Evolutionary conservation across 2,888 invertebrate genomes (phyloP).

Genomic region (Xestobium rufovillosum): DNA sequence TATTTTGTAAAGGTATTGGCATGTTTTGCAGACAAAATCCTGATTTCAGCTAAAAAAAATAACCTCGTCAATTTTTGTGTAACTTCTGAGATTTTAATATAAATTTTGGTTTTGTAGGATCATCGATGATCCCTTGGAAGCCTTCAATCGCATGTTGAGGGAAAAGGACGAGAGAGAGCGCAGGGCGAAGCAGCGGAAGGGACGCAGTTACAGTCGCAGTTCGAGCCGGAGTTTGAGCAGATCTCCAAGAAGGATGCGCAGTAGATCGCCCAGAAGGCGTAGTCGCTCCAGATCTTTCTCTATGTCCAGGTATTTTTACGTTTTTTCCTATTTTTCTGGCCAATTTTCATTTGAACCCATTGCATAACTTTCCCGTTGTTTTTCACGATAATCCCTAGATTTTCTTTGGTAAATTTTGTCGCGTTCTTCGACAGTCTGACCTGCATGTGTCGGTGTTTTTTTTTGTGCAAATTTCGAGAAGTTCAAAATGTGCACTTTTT

Average conservation of each 20-base stretch:
- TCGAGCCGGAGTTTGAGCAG: conserved; percentile 42
- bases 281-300: conserved; percentile 42
- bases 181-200: conserved; percentile 52
- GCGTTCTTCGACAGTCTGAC: too few relatives aligned
- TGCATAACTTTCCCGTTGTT: neutral
- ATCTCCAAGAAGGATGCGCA: conserved; percentile 41
- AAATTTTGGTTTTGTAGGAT: conserved; percentile 55
- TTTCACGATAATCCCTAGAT: too few relatives aligned
- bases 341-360: too few relatives aligned
- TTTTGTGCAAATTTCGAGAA: too few relatives aligned
- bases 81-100: too few relatives aligned
- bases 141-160: conserved; percentile 77
- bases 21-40: too few relatives aligned
- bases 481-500: too few relatives aligned
- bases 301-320: conserved; percentile 45
- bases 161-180: conserved; percentile 73
- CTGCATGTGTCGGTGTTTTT: too few relatives aligned
- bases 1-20: too few relatives aligned
- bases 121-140: conserved; percentile 79
- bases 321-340: neutral
- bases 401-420: too few relatives aligned
- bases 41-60: too few relatives aligned
- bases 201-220: conserved; percentile 50
- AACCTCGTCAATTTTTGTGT: too few relatives aligned
- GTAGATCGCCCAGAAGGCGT: conserved; percentile 42